Conservation (phyloP, 2,797 vertebrate species). For the Pampus argenteus region DNA sequence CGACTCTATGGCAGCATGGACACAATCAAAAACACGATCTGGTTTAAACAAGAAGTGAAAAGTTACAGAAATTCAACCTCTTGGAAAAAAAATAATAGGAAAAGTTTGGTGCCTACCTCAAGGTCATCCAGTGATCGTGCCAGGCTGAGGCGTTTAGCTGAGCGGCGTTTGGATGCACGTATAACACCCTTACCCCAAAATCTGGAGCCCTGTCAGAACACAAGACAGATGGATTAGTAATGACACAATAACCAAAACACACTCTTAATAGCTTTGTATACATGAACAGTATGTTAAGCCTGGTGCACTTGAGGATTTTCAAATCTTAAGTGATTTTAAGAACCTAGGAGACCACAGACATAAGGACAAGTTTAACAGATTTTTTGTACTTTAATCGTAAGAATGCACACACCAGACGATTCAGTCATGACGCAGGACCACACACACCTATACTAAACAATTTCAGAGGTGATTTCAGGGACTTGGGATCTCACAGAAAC, state of each 20-base stretch:
- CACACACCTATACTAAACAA: no score
- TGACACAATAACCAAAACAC: background rate
- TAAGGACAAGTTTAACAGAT: no score
- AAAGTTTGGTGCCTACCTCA: constrained; percentile 85
- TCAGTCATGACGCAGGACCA: no score
- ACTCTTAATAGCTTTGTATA: background rate
- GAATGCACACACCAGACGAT: no score
- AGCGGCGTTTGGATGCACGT: constrained; percentile 87
- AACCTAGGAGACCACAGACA: no score
- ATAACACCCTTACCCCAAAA: constrained; percentile 84
- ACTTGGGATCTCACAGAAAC: no score
- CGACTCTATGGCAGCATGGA: background rate
- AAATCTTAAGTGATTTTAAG: no score
- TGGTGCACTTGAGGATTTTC: no score
- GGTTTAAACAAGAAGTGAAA: background rate
- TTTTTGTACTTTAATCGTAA: no score
- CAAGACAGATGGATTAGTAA: constrained; percentile 18
- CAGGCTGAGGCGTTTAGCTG: constrained; percentile 90
- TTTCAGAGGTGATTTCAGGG: no score
- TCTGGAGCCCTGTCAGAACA: constrained; percentile 81
- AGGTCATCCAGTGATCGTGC: constrained; percentile 96
- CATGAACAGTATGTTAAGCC: background rate
- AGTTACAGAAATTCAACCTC: background rate
- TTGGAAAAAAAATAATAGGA: background rate
- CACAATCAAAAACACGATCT: background rate